Evolutionary conservation across 2,797 vertebrate genomes (phyloP), one percentile per base, ranked within the genome.

Genomic region (Hippopotamyrus pictus): DNA sequence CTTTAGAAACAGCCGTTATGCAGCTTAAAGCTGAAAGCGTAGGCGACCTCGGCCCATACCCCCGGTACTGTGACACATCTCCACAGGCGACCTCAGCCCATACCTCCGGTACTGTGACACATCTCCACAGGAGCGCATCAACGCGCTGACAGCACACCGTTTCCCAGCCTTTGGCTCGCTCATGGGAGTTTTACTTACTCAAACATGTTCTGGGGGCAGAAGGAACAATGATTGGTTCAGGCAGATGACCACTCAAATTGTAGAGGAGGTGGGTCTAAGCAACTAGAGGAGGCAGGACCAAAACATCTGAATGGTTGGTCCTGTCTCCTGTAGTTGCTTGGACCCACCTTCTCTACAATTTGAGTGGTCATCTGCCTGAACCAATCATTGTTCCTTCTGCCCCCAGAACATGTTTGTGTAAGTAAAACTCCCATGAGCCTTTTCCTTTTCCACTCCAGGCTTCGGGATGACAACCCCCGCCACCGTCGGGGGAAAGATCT

Each of bases 381-480:
- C n/a, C n/a, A 22, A 22, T 59, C 57, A 22, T 22, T 59, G 57
- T 59, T 22, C 7, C 57, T 59, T 59, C n/a, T 59, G 57, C 57
- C n/a, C n/a, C n/a, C 57, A 59, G 57, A 59, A 59, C 57, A 62
- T 62, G n/a, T 3, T 25, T 62, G n/a, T 62, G n/a, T 25, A 62
- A 62, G n/a, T 62, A 9, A 25, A 62, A 62, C 22, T 25, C 8
- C n/a, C n/a, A 25, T 62, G 57, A 88, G 92, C 90, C 92, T 90
- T 69, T 54, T 92, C 82, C 19, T 95, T 92, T 95, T 44, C 94
- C 90, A 73, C 93, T 93, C 57, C 94, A 97, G 97, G 97, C 54
- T 97, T 97, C 91, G 97, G 97, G 69, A 97, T 97, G 97, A 97
- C 96, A 8, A 97, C 97, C 0, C 97, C 97, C 0, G 96, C 95